Conservation (phyloP, 2,888 invertebrate species). For the Oscheius sp. region DNA sequence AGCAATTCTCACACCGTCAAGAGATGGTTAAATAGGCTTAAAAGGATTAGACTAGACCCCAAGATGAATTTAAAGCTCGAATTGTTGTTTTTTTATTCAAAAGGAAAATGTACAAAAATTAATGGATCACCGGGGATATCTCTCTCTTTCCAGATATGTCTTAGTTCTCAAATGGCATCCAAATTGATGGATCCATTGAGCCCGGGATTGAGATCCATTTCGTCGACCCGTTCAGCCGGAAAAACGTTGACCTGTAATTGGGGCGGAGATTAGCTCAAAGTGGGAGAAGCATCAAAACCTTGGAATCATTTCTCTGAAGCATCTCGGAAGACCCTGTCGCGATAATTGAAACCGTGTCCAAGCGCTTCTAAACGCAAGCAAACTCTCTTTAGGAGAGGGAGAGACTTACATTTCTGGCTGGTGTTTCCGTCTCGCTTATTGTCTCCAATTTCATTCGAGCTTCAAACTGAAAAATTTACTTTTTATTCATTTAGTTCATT, state of each 20-base stretch:
- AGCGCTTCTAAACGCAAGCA: constrained; percentile 36
- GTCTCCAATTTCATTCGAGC: constrained; percentile 6
- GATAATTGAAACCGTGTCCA: constrained; percentile 50
- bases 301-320: constrained; percentile 50
- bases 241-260: constrained; percentile 31
- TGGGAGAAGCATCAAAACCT: constrained; percentile 31
- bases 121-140: too few relatives aligned
- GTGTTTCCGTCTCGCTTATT: neutral
- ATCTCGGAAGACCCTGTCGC: constrained; percentile 37
- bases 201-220: constrained; percentile 52
- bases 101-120: too few relatives aligned
- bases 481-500: neutral
- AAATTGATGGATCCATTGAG: constrained; percentile 47
- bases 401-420: constrained; percentile 5
- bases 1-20: too few relatives aligned
- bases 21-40: too few relatives aligned
- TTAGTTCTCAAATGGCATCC: constrained; percentile 50
- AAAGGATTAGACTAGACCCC: too few relatives aligned
- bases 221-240: constrained; percentile 28
- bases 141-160: too few relatives aligned
- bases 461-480: constrained; percentile 19
- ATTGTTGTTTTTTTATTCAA: too few relatives aligned
- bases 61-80: too few relatives aligned
- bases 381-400: neutral
- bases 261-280: neutral